These are phyloP conservation scores for Mythimna albipuncta DNA, from an alignment of 2,888 invertebrate genomes.

Conservation along the genomic window DNA sequence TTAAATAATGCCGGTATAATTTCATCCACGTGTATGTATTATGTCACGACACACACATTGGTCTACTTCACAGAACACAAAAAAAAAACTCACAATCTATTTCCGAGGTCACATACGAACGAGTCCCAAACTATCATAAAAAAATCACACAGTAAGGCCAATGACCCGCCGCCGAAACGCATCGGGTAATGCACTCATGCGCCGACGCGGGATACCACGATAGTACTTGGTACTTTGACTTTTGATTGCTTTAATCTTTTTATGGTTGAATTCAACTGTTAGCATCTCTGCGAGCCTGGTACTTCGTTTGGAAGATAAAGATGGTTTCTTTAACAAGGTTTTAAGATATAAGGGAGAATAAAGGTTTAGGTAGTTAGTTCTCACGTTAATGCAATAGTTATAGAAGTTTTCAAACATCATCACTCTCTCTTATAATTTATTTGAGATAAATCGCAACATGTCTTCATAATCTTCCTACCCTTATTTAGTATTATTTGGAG, in stretches of 20 bases:
- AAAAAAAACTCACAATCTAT: slow-evolving; percentile 66
- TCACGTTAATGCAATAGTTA: not conserved
- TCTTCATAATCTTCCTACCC: not conserved
- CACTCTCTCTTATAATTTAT: too few relatives aligned
- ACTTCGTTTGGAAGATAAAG: slow-evolving; percentile 30
- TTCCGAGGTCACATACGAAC: slow-evolving; percentile 69
- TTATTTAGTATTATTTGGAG: too few relatives aligned
- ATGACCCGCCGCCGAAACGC: slow-evolving; percentile 78
- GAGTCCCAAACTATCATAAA: slow-evolving; percentile 75
- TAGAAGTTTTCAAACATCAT: not conserved
- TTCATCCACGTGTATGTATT: slow-evolving; percentile 43
- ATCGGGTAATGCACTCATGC: slow-evolving; percentile 80
- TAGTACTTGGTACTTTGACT: slow-evolving; percentile 64
- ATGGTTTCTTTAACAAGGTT: slow-evolving; percentile 7
- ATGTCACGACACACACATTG: slow-evolving; percentile 48
- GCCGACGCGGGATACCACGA: slow-evolving; percentile 69
- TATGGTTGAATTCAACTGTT: slow-evolving; percentile 59
- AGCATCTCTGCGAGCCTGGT: slow-evolving; percentile 52
- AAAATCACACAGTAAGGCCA: slow-evolving; percentile 80
- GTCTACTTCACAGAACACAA: slow-evolving; percentile 53
- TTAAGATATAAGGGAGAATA: not conserved
- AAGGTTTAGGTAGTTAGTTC: not conserved
- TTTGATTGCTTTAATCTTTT: slow-evolving; percentile 64
- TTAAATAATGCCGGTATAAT: slow-evolving; percentile 36
- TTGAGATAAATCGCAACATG: too few relatives aligned